Percentiles rank a stretch among this genome's conserved stretches.
Evolutionary conservation across 2,797 vertebrate genomes (phyloP).

Genomic region (Eremophila alpestris): DNA sequence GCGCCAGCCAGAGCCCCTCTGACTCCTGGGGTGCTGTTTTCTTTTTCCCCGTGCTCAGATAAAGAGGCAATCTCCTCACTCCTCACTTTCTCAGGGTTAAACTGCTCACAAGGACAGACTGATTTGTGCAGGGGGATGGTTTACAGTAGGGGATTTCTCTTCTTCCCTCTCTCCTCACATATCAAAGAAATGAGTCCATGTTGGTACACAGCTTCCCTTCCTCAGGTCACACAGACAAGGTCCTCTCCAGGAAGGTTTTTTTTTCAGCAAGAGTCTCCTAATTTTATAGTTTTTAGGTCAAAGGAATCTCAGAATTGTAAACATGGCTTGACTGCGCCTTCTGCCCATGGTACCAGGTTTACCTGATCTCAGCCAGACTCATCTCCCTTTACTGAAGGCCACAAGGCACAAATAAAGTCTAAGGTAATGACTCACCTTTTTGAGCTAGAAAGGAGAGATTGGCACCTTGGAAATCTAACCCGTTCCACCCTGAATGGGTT

Average conservation of each 20-base stretch:
- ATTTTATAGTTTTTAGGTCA: not conserved
- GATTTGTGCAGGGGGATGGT: not conserved
- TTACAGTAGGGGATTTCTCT: not conserved
- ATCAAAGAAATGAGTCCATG: not conserved
- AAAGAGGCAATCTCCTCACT: not conserved
- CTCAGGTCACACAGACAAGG: not conserved
- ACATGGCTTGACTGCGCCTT: not conserved
- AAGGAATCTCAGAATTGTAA: not conserved
- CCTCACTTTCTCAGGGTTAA: not conserved
- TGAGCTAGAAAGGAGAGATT: not conserved
- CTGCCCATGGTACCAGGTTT: not conserved
- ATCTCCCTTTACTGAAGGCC: not conserved
- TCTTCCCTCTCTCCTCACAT: not conserved
- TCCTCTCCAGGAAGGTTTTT: not conserved
- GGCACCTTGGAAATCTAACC: not conserved
- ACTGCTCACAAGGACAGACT: not conserved
- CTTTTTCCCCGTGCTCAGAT: not conserved
- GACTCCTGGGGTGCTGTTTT: not conserved
- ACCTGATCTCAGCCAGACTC: not conserved
- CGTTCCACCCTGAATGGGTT: not conserved
- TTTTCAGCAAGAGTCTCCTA: not conserved
- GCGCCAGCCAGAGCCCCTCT: not conserved
- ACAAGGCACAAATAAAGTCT: not conserved
- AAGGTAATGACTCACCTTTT: not conserved
- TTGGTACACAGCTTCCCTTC: not conserved